Evolutionary conservation across 35 echinoderm and acorn worm genomes (phyloP).

Genomic region (Hemicentrotus pulcherrimus): DNA sequence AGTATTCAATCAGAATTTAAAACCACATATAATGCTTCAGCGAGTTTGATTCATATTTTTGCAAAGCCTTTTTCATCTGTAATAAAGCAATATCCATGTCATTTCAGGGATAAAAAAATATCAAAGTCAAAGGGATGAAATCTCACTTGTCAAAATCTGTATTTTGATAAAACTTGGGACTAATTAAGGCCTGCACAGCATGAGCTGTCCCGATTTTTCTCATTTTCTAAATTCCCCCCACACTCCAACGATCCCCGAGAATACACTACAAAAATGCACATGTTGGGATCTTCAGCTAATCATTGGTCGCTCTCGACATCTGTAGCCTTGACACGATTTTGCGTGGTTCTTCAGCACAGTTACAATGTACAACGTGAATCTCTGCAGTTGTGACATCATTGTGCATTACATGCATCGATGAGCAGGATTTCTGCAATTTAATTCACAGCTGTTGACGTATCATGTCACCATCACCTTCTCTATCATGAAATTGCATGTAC

Average conservation of each 20-base stretch:
- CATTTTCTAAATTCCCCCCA: neutral
- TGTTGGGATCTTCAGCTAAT: neutral
- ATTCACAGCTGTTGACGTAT: conserved; percentile 32
- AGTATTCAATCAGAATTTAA: neutral
- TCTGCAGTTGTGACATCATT: neutral
- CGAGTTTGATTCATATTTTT: too few species aligned
- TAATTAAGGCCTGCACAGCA: neutral
- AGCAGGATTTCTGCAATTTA: neutral
- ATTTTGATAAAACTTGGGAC: neutral
- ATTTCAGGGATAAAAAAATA: too few species aligned
- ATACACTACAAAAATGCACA: neutral
- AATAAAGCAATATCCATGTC: too few species aligned
- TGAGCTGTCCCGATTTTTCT: neutral
- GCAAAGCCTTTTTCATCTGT: too few species aligned
- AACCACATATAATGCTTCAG: neutral
- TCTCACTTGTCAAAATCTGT: too few species aligned
- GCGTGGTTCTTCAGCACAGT: neutral
- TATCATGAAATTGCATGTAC: neutral
- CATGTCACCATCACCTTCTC: neutral
- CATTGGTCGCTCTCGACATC: neutral
- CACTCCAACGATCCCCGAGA: neutral
- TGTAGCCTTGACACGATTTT: neutral
- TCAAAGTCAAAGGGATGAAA: too few species aligned
- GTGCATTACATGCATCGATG: neutral
- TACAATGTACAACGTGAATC: neutral